Evolutionary conservation across 2,797 vertebrate species (phyloP), one percentile per base, ranked within the genome.

Genomic region (Scarus forsteni): DNA sequence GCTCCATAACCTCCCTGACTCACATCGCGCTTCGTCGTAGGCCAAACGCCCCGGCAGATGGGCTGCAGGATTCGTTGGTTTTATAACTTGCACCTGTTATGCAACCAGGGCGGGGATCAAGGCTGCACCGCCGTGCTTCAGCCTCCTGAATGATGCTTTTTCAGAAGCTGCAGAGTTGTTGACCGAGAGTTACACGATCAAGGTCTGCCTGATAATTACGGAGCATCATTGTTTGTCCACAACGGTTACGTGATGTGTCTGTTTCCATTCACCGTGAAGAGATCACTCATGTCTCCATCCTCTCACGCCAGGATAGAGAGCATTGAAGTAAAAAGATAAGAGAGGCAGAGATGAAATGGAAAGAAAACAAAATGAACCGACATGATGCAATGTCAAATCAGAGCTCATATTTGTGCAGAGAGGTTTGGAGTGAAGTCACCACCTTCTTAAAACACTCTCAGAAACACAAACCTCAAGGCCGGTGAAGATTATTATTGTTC

Each of bases 11-110:
- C 67, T 36, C 69, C 27, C 51, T 46, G 44, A 57, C 70, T 44
- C 62, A 34, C 18, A 71, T 38, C 39, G 8, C 48, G 46, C 48
- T 4, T 70, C 74, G 65, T 51, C 71, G 16, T 2, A 56, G 73
- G 85, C 66, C 82, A 80, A 77, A 27, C 2, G 48, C 50, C 67
- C 48, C 60, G 66, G 43, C 83, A 83, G 83, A 80, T 74, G 80
- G 75, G 66, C 72, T 54, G 49, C 72, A 11, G 27, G 43, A 35
- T 46, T 74, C 58, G 44, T 60, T 14, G 34, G 42, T 66, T 82
- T 60, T 51, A 60, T 57, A 58, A 59, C 66, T 73, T 61, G 19
- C 70, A 73, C 35, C 1, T 78, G 76, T 78, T 66, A 66, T 19
- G 63, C 55, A 60, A 61, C 34, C 8, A 8, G 54, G 75, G 69